Evolutionary conservation across 2,888 invertebrate genomes (phyloP), one percentile per base, ranked within the genome.

Genomic region (Mythimna ferrago): DNA sequence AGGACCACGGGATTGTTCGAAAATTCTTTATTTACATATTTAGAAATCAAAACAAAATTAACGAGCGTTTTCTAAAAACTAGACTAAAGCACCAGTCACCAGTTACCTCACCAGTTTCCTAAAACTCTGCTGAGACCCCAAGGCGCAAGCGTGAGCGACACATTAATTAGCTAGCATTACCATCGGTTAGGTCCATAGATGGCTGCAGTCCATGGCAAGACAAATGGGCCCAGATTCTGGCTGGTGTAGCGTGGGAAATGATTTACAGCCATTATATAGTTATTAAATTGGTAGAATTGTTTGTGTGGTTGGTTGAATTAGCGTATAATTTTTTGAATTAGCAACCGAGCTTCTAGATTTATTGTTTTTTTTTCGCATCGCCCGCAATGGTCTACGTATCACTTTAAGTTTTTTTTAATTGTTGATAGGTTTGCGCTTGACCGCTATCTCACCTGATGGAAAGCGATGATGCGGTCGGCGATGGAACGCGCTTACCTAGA

Each of bases 221-320:
- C 87, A 89, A 91, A 92, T 90, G 87, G 87, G 80, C 73, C 57
- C 72, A 87, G 80, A 73, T 74, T 78, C 86, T 78, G 78, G 69
- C 85, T 85, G 79, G 87, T 83, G 86, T 78, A 83, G 93, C 94
- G 94, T 94, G 94, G 93, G 94, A 94, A 94, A 91, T 91, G 90
- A 91, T 90, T 91, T 90, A 93, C 84, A 53, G 73, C 77, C 65
- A 68, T 81, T 72, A 51, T 38, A 73, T 71, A 53, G 70, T 73
- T 82, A 79, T 80, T 79, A 63, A 81, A 78, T 81, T 57, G 68
- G 38, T 78, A 68, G 77, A 66, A 70, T 66, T 68, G 54, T 80
- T 60, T 66, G 21, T 70, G 58, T 62, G 38, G n/a, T 61, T 62
- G 38, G 19, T 57, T n/a, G 19, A 78, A 54, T 71, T 66, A 32